Evolutionary conservation across 2,888 invertebrate species (phyloP), one percentile per base, ranked within the genome.

Genomic region (Ectropis crepuscularia): DNA sequence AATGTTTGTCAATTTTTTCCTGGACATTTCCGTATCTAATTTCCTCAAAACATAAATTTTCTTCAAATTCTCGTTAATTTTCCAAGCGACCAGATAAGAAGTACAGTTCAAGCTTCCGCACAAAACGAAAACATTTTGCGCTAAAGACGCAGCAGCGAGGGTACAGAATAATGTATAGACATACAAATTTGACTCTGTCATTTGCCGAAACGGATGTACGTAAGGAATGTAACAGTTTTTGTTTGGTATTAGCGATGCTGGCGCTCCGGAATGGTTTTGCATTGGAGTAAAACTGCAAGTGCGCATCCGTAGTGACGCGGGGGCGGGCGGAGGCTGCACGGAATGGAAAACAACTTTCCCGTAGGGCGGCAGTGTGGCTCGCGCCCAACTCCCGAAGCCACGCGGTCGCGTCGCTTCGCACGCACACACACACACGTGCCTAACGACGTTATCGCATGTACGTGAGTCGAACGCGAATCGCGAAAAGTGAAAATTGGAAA

Each of bases 291-390:
- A 79, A 85, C 79, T 90, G 89, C 86, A 90, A 89, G 82, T 86
- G 89, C 89, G 89, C 89, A 90, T 87, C 83, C 77, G 76, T 65
- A 59, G 67, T 59, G 67, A 61, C 47, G 73, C 60, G 68, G 71
- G 80, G 82, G 85, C 79, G 82, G 85, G 87, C 60, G 64, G 90
- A 92, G 90, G 89, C 92, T 91, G 90, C 83, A 85, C 74, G 79
- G 76, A 82, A 80, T 75, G 79, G 76, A 82, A 81, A 82, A 76
- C 80, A 80, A 81, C 81, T 88, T 86, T 86, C 80, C 86, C 65
- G 73, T 69, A 76, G 77, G 83, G 83, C 89, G 88, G 84, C 89
- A 91, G 92, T 91, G 86, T 86, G 90, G 88, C 83, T 76, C 81
- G 85, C 82, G 88, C 63, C 54, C 82, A 78, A 79, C 75, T 77